Conservation (phyloP, 92 coral and sea anemone genomes). For the Porites rus region DNA sequence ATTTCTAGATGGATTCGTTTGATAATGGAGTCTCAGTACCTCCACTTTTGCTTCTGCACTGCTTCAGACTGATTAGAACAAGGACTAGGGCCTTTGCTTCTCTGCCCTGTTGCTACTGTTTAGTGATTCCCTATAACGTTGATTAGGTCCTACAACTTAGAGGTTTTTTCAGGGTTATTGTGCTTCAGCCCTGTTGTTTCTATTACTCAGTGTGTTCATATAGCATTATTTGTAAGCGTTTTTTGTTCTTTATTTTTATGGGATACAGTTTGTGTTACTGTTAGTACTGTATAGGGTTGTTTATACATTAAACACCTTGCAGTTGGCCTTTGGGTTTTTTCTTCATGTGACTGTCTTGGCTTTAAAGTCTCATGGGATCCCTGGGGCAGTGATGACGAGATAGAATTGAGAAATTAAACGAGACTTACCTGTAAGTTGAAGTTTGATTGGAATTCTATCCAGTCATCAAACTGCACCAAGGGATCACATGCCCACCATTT, state of each 20-base stretch:
- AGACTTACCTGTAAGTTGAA: no score
- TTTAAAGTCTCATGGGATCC: conserved; percentile 47
- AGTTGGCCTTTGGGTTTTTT: neutral
- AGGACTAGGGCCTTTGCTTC: neutral
- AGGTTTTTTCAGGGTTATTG: neutral
- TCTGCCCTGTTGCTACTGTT: neutral
- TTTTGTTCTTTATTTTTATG: no score
- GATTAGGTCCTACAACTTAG: neutral
- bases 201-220: neutral
- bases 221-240: neutral
- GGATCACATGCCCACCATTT: no score
- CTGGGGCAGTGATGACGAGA: conserved; percentile 40
- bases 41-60: conserved; percentile 6
- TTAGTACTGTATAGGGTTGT: no score
- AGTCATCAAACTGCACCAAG: no score
- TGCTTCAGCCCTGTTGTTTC: neutral
- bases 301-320: no score
- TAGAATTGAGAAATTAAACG: no score
- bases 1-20: conserved; percentile 43
- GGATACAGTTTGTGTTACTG: no score
- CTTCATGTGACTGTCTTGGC: conserved; percentile 24
- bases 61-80: neutral
- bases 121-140: neutral
- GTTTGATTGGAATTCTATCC: no score
- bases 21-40: conserved; percentile 24